Base-by-base conservation (phyloP, 2,888 invertebrate genomes). In the Lycocerus yunnanus region DNA sequence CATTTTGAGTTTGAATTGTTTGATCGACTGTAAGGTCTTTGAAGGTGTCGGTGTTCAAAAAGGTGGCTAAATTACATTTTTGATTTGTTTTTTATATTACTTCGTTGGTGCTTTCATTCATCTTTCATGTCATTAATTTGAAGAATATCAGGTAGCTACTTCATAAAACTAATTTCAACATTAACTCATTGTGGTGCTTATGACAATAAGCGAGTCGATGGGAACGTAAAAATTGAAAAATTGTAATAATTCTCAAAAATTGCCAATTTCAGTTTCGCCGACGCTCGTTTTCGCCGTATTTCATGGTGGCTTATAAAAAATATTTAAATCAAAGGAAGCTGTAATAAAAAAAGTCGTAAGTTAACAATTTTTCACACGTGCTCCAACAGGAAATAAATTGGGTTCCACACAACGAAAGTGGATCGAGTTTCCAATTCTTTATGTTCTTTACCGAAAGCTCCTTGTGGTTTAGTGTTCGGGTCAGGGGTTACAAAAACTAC, bases 91-190 rank as follows among this genome's bases (percentile, higher is more conserved):
- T 83, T 81, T 83, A 81, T 75, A 15, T 75, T 69, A 72, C 69
- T 76, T 72, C 71, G 80, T 80, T 80, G 78, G 79, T 78, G 81
- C 81, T 81, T 83, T 83, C 83, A 83, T 83, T 83, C 83, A 83
- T 80, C 82, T 82, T 80, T 80, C 70, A 76, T 76, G 79, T 82
- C 82, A 82, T 83, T 83, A 83, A 83, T 83, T 82, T 82, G 75
- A 77, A 78, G 81, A 80, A 79, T 81, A 81, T 81, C 82, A 83
- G 83, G 83, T 83, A 83, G 83, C 82, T 77, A 73, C 74, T 74
- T 76, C 43, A 16, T 21, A 16, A 58, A 74, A 66, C 69, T 72
- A 74, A 74, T 74, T 70, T 63, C 20, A 63, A 63, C 16, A 63
- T 63, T 18, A 20, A 63, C 61, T 63, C 20, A 63, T 63, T 18